Percentiles rank a stretch among this genome's conserved stretches.
Evolutionary conservation across 2,888 invertebrate species (phyloP).

Genomic region (Caenorhabditis macrosperma): DNA sequence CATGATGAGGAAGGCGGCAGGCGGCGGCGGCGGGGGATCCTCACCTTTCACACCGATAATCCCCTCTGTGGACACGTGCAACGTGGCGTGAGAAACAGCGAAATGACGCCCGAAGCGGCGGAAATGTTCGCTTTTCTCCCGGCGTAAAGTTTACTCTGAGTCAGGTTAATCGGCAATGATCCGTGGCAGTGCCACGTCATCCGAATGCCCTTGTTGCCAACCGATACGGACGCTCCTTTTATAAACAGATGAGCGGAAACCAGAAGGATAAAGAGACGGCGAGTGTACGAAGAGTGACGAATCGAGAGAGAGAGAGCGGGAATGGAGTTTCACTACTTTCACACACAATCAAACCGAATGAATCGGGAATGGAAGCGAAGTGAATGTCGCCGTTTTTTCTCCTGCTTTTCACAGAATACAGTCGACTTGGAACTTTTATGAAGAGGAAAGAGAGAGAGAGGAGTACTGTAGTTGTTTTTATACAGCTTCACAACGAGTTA

Average conservation of each 20-base stretch:
- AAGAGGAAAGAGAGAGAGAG: too few species aligned
- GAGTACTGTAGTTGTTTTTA: too few species aligned
- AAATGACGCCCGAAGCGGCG: too few species aligned
- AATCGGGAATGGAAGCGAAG: neutral
- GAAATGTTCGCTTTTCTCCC: neutral
- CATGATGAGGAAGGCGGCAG: conserved; percentile 29
- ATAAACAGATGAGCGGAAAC: conserved; percentile 43
- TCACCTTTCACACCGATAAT: conserved; percentile 22
- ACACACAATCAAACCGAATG: conserved; percentile 20
- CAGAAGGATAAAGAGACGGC: conserved; percentile 31
- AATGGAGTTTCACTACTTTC: conserved; percentile 29
- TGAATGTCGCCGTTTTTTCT: too few species aligned
- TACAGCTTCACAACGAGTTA: too few species aligned
- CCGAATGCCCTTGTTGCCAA: conserved; percentile 31
- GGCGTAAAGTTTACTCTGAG: neutral
- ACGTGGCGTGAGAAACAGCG: neutral
- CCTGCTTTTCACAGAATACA: too few species aligned
- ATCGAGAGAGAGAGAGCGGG: neutral
- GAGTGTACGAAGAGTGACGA: conserved; percentile 22
- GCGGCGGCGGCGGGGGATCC: conserved; percentile 7
- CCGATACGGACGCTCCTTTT: conserved; percentile 39
- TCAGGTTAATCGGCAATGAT: conserved; percentile 8
- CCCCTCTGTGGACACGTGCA: neutral
- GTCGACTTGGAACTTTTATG: too few species aligned
- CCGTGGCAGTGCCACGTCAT: conserved; percentile 37